Evolutionary conservation across 2,888 invertebrate genomes (phyloP).

Genomic region (Drosophila atroscutellata): DNA sequence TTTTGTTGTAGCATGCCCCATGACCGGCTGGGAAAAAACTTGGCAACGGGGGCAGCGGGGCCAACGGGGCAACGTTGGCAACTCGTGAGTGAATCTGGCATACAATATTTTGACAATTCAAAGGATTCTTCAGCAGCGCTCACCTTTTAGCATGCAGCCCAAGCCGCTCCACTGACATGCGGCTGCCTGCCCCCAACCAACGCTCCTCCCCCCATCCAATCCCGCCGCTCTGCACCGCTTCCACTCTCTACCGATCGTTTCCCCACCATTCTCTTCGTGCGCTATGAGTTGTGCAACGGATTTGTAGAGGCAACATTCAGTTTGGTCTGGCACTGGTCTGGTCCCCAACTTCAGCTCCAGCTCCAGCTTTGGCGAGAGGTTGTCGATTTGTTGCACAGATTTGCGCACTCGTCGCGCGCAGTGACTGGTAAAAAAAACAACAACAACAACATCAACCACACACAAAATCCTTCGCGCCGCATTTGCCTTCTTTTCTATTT

Average conservation of each 20-base stretch:
- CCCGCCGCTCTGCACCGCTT: neutral
- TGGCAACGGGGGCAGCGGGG: constrained; percentile 32
- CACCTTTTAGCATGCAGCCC: constrained; percentile 47
- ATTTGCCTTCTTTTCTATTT: constrained; percentile 61
- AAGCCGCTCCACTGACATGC: constrained; percentile 44
- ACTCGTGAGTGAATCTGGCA: constrained; percentile 79
- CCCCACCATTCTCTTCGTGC: constrained; percentile 46
- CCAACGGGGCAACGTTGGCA: constrained; percentile 36
- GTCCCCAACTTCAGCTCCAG: constrained; percentile 12
- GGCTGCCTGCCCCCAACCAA: constrained; percentile 25
- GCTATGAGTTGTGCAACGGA: constrained; percentile 65
- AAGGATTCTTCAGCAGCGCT: constrained; percentile 76
- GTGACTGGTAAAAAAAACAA: constrained; percentile 68
- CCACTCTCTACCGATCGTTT: neutral
- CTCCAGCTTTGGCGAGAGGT: constrained; percentile 50
- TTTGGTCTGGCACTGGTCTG: constrained; percentile 27
- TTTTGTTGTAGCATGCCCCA: constrained; percentile 57
- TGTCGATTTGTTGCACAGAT: constrained; percentile 71
- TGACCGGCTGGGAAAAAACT: constrained; percentile 63
- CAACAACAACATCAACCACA: constrained; percentile 5
- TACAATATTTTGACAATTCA: constrained; percentile 81
- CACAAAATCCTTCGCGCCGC: constrained; percentile 56
- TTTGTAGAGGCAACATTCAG: constrained; percentile 43
- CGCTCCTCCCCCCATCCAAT: neutral
- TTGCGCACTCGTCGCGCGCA: constrained; percentile 66